Conservation (phyloP, 2,888 invertebrate species). For the Leptura quadrifasciata region DNA sequence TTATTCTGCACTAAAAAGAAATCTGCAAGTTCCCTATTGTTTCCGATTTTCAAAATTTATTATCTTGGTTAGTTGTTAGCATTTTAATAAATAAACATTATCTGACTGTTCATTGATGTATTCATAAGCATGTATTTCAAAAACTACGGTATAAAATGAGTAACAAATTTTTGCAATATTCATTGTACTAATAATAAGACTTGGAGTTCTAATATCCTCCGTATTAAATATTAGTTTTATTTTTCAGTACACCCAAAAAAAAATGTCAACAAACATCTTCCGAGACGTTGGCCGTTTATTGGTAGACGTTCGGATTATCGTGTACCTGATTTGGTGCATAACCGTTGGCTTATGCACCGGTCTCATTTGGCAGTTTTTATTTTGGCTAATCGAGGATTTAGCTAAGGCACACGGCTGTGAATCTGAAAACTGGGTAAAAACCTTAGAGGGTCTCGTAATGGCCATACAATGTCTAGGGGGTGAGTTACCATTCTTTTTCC, state of each 20-base stretch:
- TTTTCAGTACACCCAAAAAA: conserved; percentile 79
- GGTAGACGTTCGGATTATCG: conserved; percentile 79
- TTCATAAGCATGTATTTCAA: too few relatives aligned
- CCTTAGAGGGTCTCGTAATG: conserved; percentile 72
- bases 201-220: too few relatives aligned
- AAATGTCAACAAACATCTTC: conserved; percentile 80
- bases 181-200: not conserved
- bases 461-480: conserved; percentile 85
- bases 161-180: too few relatives aligned
- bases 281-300: conserved; percentile 82
- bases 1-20: too few relatives aligned
- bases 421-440: conserved; percentile 71
- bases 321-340: conserved; percentile 88
- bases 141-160: too few relatives aligned
- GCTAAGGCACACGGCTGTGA: conserved; percentile 73
- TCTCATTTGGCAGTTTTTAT: conserved; percentile 90
- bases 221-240: not conserved
- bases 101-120: too few relatives aligned
- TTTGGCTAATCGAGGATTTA: conserved; percentile 89
- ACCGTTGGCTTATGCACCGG: conserved; percentile 90
- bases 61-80: too few relatives aligned
- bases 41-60: too few relatives aligned
- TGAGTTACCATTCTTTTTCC: conserved; percentile 90
- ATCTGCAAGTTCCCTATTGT: too few relatives aligned
- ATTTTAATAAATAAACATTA: too few relatives aligned